Evolutionary conservation across 2,113 vertebrate species (phyloP).

Genomic region (Setophaga kirtlandii): DNA sequence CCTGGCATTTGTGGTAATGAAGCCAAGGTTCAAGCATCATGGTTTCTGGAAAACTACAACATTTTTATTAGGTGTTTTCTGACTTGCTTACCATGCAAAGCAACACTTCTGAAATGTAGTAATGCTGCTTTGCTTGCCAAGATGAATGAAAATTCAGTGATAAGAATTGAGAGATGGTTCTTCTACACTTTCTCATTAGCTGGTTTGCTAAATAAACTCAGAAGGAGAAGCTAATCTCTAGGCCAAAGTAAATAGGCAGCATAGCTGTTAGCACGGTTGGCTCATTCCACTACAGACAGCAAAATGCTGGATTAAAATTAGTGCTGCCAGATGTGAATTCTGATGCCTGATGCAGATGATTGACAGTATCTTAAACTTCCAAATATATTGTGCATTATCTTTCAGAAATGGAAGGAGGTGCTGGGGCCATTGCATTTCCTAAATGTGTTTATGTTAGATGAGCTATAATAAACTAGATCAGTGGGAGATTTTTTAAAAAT

Average conservation of each 20-base stretch:
- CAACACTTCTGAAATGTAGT: neutral
- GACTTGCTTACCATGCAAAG: neutral
- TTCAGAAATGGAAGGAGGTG: neutral
- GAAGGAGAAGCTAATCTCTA: neutral
- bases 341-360: neutral
- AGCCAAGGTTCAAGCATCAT: neutral
- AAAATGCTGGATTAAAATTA: neutral
- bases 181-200: neutral
- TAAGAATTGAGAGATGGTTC: neutral
- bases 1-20: neutral
- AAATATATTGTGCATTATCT: neutral
- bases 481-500: neutral
- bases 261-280: neutral
- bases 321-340: neutral
- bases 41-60: neutral
- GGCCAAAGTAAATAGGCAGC: neutral
- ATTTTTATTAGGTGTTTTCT: neutral
- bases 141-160: neutral
- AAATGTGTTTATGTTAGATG: neutral
- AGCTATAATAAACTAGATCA: neutral
- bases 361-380: neutral
- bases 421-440: neutral
- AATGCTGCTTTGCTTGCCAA: neutral
- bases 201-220: neutral
- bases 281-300: neutral